Percentiles rank a stretch among this genome's conserved stretches.
phyloP scores from a whole-genome alignment of 2,888 invertebrate genomes.

The Iselma pallidipennis region DNA sequence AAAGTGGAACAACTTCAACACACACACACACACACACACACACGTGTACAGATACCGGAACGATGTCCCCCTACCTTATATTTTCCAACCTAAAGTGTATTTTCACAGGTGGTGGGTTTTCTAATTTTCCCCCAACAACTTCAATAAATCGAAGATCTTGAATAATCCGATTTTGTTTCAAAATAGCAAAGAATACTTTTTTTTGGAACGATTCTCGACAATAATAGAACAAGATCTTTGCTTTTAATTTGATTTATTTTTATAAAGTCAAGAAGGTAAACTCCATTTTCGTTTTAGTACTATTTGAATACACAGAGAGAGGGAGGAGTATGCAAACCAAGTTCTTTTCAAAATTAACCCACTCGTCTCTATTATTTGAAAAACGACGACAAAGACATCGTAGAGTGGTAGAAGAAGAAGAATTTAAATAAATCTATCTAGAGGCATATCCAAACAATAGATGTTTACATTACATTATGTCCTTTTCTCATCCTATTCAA shows the following conservation, averaged over 20 bases:
- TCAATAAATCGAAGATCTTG: too few species aligned
- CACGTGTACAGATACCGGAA: too few species aligned
- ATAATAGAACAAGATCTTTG: too few species aligned
- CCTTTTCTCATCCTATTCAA: slow-evolving; percentile 25
- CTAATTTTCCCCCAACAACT: neutral
- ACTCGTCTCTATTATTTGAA: too few species aligned
- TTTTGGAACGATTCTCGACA: too few species aligned
- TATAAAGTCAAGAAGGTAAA: neutral
- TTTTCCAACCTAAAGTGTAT: too few species aligned
- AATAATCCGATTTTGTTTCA: too few species aligned
- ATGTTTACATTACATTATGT: slow-evolving; percentile 36
- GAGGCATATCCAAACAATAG: slow-evolving; percentile 33
- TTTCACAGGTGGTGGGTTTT: neutral
- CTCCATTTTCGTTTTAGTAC: neutral
- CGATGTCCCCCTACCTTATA: too few species aligned
- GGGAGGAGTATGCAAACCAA: too few species aligned
- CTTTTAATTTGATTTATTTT: too few species aligned
- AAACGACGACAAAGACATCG: neutral
- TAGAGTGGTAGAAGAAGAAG: neutral
- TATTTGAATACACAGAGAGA: too few species aligned
- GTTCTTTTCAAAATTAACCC: neutral
- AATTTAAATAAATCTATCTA: slow-evolving; percentile 23
- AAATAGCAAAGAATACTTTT: too few species aligned
- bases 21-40: neutral
- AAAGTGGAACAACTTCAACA: neutral